Percentiles rank a stretch among this genome's conserved stretches.
phyloP scores from a whole-genome alignment of 2,113 vertebrate species.

The Corapipo altera region DNA sequence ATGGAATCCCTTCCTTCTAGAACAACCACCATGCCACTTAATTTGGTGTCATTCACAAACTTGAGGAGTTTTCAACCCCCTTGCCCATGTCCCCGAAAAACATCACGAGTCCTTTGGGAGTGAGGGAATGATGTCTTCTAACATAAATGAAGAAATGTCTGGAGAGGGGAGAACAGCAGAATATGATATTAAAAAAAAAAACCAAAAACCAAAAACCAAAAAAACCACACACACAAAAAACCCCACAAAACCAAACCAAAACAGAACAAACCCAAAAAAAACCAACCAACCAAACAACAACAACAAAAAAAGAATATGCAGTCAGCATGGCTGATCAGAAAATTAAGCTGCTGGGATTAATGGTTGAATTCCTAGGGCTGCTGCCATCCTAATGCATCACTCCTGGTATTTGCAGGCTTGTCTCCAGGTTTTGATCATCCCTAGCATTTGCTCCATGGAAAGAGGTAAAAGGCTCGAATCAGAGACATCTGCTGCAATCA shows the following conservation, averaged over 20 bases:
- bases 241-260: too few relatives aligned
- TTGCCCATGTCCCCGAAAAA: background rate
- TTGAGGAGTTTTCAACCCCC: background rate
- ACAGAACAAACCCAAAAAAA: background rate
- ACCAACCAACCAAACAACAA: background rate
- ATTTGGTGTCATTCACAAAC: fast-evolving
- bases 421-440: constrained; percentile 22
- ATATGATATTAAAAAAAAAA: background rate
- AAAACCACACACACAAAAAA: too few relatives aligned
- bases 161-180: background rate
- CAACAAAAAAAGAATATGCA: background rate
- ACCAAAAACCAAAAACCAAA: too few relatives aligned
- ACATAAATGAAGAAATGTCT: background rate
- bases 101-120: fast-evolving
- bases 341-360: constrained; percentile 12
- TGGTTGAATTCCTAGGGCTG: constrained; percentile 5
- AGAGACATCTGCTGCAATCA: constrained; percentile 52
- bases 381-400: background rate
- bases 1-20: background rate
- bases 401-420: background rate
- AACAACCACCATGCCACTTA: too few relatives aligned
- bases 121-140: background rate
- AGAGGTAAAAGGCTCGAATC: constrained; percentile 40
- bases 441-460: background rate
- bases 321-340: background rate